Evolutionary conservation across 2,888 invertebrate genomes (phyloP), one percentile per base, ranked within the genome.

Genomic region (Stenchaetothrips biformis): DNA sequence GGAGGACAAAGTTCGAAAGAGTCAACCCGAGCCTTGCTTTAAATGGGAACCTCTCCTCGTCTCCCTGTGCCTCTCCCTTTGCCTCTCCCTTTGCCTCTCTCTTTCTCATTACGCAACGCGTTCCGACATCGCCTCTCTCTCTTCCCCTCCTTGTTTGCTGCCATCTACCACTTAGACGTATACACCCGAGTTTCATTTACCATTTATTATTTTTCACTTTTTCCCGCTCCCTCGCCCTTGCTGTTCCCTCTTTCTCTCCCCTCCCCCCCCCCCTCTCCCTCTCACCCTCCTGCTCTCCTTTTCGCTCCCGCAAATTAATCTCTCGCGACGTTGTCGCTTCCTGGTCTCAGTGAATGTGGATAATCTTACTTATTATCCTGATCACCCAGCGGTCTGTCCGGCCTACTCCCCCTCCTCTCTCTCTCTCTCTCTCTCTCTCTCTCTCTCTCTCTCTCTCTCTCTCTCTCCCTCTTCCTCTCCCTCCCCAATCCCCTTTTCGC

Each of bases 1-100:
- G 59, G 59, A 11, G 67, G 67, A 74, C 67, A 74, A 74, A 74
- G 67, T 74, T 74, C 67, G 67, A 74, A 74, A 74, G 67, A 74
- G 67, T 74, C 67, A 25, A 59, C 67, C 67, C 59, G 0, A 9
- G 13, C 59, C 59, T 13, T 9, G 59, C 59, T 59, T 59, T 59
- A 74, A 74, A 25, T 74, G 67, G 67, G 25, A 59, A 59, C 8
- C 25, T 37, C 37, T 53, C 59, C 67, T 25, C 11, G 67, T 25
- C 25, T 25, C 9, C 21, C 67, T 11, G 25, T 21, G 67, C 67
- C n/a, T 1, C 21, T 9, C 53, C 53, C 53, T 9, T 18, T n/a
- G n/a, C n/a, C n/a, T n/a, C n/a, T n/a, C n/a, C n/a, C n/a, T n/a
- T 13, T 18, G 16, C 13, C 53, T 18, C 53, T 9, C 9, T 53